Percentiles rank a stretch among this genome's conserved stretches.
phyloP scores from a whole-genome alignment of 1,140 invertebrate genomes.

The Eriosoma lanigerum region DNA sequence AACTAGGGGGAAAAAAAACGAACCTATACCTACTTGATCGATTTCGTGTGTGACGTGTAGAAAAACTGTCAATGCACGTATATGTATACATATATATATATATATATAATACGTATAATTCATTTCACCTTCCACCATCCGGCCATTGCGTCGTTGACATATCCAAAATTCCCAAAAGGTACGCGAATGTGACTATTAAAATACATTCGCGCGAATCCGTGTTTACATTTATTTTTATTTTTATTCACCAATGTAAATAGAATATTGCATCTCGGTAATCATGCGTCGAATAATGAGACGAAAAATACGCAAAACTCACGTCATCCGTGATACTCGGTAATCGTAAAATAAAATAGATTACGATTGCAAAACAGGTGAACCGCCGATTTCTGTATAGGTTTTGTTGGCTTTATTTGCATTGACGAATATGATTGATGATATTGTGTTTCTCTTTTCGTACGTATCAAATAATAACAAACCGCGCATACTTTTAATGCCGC shows the following conservation, averaged over 20 bases:
- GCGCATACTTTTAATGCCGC: too few species aligned
- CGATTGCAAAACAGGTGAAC: not conserved
- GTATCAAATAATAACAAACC: too few species aligned
- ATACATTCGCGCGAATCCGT: not conserved
- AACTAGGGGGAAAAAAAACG: not conserved
- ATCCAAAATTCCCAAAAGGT: constrained; percentile 33
- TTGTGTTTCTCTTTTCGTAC: not conserved
- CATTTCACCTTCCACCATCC: constrained; percentile 17
- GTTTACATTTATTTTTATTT: not conserved
- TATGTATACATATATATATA: not conserved
- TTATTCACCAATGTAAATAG: not conserved
- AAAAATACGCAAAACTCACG: not conserved
- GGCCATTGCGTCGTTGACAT: constrained; percentile 3
- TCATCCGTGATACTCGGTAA: not conserved
- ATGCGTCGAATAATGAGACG: not conserved
- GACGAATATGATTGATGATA: not conserved
- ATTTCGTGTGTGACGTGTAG: not conserved
- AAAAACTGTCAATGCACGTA: not conserved
- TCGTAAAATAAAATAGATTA: not conserved
- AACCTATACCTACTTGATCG: not conserved
- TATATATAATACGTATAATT: not conserved
- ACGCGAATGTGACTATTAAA: not conserved
- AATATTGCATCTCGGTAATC: not conserved
- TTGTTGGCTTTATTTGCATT: not conserved
- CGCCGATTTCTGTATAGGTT: not conserved